Base-by-base conservation (phyloP, 2,113 vertebrate species). In the Danionella cerebrum region DNA sequence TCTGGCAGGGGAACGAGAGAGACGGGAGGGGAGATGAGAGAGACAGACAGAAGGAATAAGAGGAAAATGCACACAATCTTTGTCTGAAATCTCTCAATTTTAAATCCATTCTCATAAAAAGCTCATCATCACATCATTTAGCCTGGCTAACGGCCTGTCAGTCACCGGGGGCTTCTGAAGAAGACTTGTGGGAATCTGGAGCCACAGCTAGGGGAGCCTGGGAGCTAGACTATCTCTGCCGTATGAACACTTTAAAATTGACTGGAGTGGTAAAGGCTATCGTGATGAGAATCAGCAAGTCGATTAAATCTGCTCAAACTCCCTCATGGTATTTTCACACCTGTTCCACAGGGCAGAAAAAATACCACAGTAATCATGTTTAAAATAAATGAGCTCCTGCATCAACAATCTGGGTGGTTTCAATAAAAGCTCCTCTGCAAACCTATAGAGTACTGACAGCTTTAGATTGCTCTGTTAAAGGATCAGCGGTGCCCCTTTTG, bases 71-170 rank as follows among this genome's bases (percentile, higher is more conserved):
- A 82, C 86, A 88, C 87, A 92, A 90, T 91, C 92, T 92, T 91
- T 91, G 87, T 89, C 90, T 91, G 86, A 93, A 92, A 90, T 90
- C 90, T 94, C 91, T 93, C 87, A 87, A 94, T 93, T 92, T 86
- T 86, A 87, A 93, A 94, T 92, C 88, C 83, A 90, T 92, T 92
- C 91, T 90, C 90, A 91, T 95, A 95, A 98, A 91, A 90, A 92
- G 92, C 88, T 91, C 93, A 95, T 97, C 92, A 94, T 94, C 96
- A 94, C 92, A 94, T 91, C 90, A 38, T 75, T 75, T 75, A 67
- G 55, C 64, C 65, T 22, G 3, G 64, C 64, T 71, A 71, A 75
- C 68, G 5, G 68, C 44, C 38, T 39, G 47, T 52, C 73, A 63
- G 63, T 52, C 73, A 70, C 63, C 64, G 29, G 57, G 27, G 64